Evolutionary conservation across 2,113 vertebrate species (phyloP).

Genomic region (Ranitomeya variabilis): DNA sequence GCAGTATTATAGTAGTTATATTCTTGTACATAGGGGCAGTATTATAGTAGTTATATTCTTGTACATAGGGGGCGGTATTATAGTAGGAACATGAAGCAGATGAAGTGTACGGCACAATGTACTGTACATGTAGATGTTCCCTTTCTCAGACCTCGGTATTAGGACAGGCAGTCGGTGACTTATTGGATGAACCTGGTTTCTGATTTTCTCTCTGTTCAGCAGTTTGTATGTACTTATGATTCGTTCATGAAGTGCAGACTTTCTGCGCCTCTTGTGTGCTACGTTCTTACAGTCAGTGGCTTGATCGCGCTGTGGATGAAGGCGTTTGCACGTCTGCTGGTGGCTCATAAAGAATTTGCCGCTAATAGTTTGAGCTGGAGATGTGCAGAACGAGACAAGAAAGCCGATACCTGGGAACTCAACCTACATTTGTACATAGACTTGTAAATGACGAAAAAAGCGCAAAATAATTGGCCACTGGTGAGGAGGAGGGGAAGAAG

Average conservation of each 20-base stretch:
- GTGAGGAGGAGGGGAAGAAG: too few species aligned
- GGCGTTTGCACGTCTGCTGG: background rate
- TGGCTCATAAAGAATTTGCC: slow-evolving; percentile 21
- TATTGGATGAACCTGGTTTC: background rate
- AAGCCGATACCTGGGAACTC: background rate
- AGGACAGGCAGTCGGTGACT: background rate
- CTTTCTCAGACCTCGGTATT: background rate
- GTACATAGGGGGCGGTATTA: background rate
- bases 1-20: background rate
- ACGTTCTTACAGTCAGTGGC: background rate
- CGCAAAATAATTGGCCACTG: background rate
- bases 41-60: background rate
- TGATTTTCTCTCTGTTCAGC: background rate
- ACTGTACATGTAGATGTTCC: background rate
- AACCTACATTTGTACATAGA: slow-evolving; percentile 23
- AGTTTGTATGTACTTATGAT: slow-evolving; percentile 16
- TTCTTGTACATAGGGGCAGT: too few species aligned
- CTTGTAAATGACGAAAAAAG: background rate
- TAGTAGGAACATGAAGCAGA: background rate
- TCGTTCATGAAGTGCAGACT: background rate
- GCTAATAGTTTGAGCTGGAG: slow-evolving; percentile 2
- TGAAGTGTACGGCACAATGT: background rate
- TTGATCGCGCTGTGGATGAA: background rate
- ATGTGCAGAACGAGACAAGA: background rate
- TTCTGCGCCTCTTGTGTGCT: slow-evolving; percentile 10